phyloP scores from a whole-genome alignment of 2,113 vertebrate genomes.

The Callionymus lyra region DNA sequence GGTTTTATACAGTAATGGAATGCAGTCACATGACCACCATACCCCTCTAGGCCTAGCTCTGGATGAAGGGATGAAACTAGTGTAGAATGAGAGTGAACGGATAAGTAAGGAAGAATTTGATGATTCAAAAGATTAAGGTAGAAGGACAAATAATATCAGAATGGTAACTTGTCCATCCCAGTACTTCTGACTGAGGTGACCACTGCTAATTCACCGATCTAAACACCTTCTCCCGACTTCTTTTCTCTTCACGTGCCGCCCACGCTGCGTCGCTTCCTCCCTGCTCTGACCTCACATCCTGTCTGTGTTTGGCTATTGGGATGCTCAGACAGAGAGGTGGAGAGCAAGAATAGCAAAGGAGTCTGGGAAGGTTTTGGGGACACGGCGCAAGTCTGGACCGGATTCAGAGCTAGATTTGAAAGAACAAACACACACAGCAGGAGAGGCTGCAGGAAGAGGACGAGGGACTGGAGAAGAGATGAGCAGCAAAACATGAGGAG shows the following conservation, averaged over 20 bases:
- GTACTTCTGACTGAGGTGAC: too few species aligned
- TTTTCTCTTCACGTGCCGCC: slow-evolving; percentile 28
- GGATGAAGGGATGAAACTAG: too few species aligned
- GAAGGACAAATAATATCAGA: too few species aligned
- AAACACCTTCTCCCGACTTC: not conserved
- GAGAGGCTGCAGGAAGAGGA: slow-evolving; percentile 36
- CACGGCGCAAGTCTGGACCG: slow-evolving; percentile 8
- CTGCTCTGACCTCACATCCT: slow-evolving; percentile 54
- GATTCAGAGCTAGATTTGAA: slow-evolving; percentile 10
- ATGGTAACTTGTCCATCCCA: too few species aligned
- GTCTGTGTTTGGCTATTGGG: slow-evolving; percentile 47
- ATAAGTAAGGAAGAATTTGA: too few species aligned
- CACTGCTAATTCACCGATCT: too few species aligned
- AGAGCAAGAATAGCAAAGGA: slow-evolving; percentile 12
- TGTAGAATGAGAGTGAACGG: too few species aligned
- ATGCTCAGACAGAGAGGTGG: slow-evolving; percentile 36
- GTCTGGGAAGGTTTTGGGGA: slow-evolving; percentile 18
- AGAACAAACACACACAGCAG: slow-evolving; percentile 3
- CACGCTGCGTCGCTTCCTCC: slow-evolving; percentile 45
- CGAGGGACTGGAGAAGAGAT: slow-evolving; percentile 36
- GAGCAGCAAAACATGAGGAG: slow-evolving; percentile 43
- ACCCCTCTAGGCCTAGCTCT: too few species aligned
- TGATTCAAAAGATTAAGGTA: too few species aligned
- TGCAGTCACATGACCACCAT: too few species aligned
- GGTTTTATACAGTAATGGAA: too few species aligned